Percentiles rank a stretch among this genome's conserved stretches.
Conservation (phyloP, 2,113 vertebrate genomes). For the Isurus oxyrinchus region DNA sequence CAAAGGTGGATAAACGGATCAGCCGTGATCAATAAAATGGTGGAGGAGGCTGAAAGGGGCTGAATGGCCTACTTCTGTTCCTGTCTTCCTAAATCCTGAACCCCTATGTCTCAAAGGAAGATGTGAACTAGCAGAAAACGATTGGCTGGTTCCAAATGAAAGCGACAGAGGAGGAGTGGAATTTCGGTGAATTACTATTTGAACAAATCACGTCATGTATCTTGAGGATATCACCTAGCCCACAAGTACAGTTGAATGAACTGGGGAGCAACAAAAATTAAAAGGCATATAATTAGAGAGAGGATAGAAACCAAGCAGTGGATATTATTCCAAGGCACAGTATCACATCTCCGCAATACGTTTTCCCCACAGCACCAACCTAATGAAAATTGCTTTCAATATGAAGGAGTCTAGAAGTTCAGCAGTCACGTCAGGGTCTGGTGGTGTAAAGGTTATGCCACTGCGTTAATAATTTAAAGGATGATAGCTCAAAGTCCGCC, state of each 20-base stretch:
- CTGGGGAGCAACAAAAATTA: no score
- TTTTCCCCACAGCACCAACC: not conserved
- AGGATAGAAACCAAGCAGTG: not conserved
- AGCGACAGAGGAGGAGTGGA: not conserved
- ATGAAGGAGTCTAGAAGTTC: not conserved
- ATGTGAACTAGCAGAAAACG: not conserved
- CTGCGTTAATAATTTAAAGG: not conserved
- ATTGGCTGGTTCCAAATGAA: not conserved
- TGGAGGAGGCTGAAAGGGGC: not conserved
- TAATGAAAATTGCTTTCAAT: not conserved
- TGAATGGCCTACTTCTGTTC: not conserved
- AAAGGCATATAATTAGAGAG: constrained; percentile 6
- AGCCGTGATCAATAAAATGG: not conserved
- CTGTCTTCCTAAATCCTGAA: not conserved
- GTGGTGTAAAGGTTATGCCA: not conserved
- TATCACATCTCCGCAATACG: not conserved
- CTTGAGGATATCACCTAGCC: not conserved
- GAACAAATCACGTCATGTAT: not conserved
- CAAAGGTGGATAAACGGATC: not conserved
- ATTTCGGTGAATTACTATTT: not conserved
- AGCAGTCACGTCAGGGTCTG: not conserved
- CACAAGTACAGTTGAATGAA: not conserved
- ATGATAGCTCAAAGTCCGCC: not conserved
- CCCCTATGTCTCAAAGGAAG: not conserved
- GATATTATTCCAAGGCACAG: not conserved